Base-by-base conservation (phyloP, 2,888 invertebrate species). In the Eucera pruinosa region DNA sequence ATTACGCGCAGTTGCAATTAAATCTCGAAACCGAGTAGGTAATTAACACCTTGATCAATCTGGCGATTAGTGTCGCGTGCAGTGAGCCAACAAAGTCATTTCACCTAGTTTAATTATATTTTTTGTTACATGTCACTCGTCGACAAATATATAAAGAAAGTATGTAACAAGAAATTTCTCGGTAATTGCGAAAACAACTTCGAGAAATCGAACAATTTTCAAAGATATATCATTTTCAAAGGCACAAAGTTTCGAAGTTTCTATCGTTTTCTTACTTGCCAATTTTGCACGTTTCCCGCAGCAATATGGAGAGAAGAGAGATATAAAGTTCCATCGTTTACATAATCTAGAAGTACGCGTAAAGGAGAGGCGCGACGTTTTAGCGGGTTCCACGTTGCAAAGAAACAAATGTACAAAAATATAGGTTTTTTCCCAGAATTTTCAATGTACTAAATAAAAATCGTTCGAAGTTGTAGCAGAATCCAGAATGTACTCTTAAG, bases 1-100 rank as follows among this genome's bases (percentile, higher is more conserved):
- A 68, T 68, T 68, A 33, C 33, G 25, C 6, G 9, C 7, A 23
- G 13, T 33, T 20, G 60, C 13, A 48, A 66, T 77, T 55, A 75
- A 68, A 55, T 43, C n/a, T 7, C 1, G 57, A 15, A 58, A 57
- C 9, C 27, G 47, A 45, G 30, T 2, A 1, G 20, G 7, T n/a
- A 33, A 60, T 64, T 50, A 57, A 20, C 54, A 25, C 27, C 20
- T 33, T n/a, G 27, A 50, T 27, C 27, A n/a, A 39, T 57, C n/a
- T 13, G 3, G 6, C 5, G 58, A 47, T 61, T 15, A 20, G 15
- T 13, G 11, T 33, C 27, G 36, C 39, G 27, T 41, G 41, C 6
- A 48, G 18, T 13, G 25, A 18, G 47, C 5, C 15, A 18, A 5
- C 13, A 57, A 41, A 13, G 39, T 11, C 23, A 25, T 25, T 15